Base-by-base conservation (phyloP, 2,113 vertebrate genomes). In the Rana temporaria region DNA sequence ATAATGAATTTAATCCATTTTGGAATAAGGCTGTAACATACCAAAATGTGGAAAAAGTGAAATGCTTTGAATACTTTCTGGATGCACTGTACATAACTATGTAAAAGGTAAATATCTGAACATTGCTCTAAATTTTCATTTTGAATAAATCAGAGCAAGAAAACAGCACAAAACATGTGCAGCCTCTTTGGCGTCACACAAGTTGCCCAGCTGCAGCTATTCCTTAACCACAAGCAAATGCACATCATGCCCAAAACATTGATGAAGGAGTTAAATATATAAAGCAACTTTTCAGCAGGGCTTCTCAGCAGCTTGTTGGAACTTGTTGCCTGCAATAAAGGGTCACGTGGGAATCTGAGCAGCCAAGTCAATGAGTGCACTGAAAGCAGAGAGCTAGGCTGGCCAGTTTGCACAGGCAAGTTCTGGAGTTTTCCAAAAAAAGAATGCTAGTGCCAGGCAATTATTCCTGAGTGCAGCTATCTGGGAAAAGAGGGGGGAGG, bases 281-380 rank as follows among this genome's bases (percentile, higher is more conserved):
- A 64, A 34, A 73, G 60, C 24, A 42, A 30, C 16, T 19, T 66
- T 81, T 81, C 68, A 65, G 79, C 60, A 71, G 69, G 60, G 19
- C 24, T 63, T 22, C 78, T 71, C 24, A 22, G 24, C 79, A 65
- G 42, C 79, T 65, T 81, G 79, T 81, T 81, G 69, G 69, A 73
- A 81, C 79, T 81, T 81, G 79, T 69, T 42, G 69, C 20, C 38
- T 81, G 60, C 16, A 81, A 71, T 62, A 71, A 75, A 62, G 26
- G 18, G 62, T 72, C 79, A 72, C 60, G 26, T 73, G 79, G 59
- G 14, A 53, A 53, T 69, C 53, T 68, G 78, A 69, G 48, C 30
- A 72, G 60, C 60, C 2, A 52, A 60, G 69, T 73, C 69, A 81
- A 56, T 81, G 59, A 63, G 69, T 73, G 24, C 59, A 73, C 59